Percentiles rank a stretch among this genome's conserved stretches.
Conservation (phyloP, 2,888 invertebrate genomes). For the Nysson spinosus region DNA sequence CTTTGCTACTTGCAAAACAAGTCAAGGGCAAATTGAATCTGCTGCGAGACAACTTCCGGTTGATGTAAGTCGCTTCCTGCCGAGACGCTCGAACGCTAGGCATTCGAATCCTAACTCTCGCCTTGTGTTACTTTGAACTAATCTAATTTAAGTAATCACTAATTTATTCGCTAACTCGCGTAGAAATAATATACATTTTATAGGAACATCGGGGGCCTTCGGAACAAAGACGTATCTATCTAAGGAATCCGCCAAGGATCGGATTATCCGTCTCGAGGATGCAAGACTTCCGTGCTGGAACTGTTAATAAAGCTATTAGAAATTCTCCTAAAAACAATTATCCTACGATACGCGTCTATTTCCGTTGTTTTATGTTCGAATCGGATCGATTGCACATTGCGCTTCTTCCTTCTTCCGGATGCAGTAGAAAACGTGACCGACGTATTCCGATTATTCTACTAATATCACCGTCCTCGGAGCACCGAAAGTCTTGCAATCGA, state of each 20-base stretch:
- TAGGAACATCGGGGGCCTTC: slow-evolving; percentile 60
- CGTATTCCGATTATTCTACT: not conserved
- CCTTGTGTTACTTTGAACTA: slow-evolving; percentile 18
- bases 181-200: slow-evolving; percentile 44
- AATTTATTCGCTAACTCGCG: slow-evolving; percentile 26
- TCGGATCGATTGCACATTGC: no score
- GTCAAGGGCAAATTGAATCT: slow-evolving; percentile 22
- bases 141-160: slow-evolving; percentile 27
- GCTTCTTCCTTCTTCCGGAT: no score
- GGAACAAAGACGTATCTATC: slow-evolving; percentile 23
- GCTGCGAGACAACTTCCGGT: slow-evolving; percentile 2
- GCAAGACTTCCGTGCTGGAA: no score
- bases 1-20: slow-evolving; percentile 50
- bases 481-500: not conserved
- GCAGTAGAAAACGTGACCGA: no score
- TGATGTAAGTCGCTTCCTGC: slow-evolving; percentile 5
- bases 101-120: slow-evolving; percentile 7
- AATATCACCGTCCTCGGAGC: not conserved
- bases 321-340: no score
- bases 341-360: no score
- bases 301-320: no score
- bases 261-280: slow-evolving; percentile 18
- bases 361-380: no score
- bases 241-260: slow-evolving; percentile 10
- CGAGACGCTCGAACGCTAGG: slow-evolving; percentile 12